These are phyloP conservation scores for Cyprinodon brontotheroides DNA, from an alignment of 2,113 vertebrate genomes.

Conservation along the genomic window DNA sequence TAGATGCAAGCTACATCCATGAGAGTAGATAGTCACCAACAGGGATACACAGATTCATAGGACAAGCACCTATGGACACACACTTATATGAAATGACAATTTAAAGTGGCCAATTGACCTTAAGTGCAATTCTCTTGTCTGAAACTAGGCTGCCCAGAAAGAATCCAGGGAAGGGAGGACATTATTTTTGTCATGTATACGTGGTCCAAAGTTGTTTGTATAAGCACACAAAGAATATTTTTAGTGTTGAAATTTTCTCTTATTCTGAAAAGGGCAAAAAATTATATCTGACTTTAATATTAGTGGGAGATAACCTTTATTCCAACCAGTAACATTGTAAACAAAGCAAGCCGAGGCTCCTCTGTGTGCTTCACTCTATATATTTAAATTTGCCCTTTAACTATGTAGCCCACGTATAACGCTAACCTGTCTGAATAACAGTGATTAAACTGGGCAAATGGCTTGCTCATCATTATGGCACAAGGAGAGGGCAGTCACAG, in stretches of 20 bases:
- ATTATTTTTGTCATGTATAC: too few relatives aligned
- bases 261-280: constrained; percentile 18
- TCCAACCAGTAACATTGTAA: constrained; percentile 34
- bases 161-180: too few relatives aligned
- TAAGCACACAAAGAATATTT: neutral
- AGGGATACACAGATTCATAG: too few relatives aligned
- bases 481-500: constrained; percentile 59
- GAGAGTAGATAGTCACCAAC: too few relatives aligned
- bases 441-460: constrained; percentile 56
- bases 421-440: constrained; percentile 55
- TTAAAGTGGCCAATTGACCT: too few relatives aligned
- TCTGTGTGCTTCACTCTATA: constrained; percentile 16
- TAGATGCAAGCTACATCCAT: too few relatives aligned
- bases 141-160: too few relatives aligned
- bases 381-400: constrained; percentile 52
- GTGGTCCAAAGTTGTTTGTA: neutral
- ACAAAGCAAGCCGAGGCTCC: constrained; percentile 19
- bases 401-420: constrained; percentile 47
- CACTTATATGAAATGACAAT: too few relatives aligned
- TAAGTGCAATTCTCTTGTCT: too few relatives aligned
- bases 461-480: constrained; percentile 64
- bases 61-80: too few relatives aligned
- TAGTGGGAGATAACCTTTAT: constrained; percentile 13
- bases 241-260: neutral
- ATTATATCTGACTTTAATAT: neutral